Conservation (phyloP, 2,888 invertebrate species). For the Spatulosminthurus flaviceps region DNA sequence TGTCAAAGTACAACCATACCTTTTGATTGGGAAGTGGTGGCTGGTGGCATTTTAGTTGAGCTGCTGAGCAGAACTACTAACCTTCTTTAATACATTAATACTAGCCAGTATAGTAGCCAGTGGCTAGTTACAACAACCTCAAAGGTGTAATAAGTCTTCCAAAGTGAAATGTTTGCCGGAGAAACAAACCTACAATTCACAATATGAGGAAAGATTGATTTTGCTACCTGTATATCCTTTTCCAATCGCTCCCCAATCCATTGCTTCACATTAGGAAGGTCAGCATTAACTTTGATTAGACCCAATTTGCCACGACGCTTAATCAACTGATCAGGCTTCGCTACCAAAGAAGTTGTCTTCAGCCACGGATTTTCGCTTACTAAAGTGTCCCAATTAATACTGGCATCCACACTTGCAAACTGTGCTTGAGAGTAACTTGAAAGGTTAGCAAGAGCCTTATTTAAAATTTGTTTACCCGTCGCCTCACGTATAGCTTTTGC, state of each 20-base stretch:
- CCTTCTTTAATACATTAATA: no score
- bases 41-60: no score
- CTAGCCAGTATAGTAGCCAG: no score
- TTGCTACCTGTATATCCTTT: conserved; percentile 79
- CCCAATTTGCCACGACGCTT: conserved; percentile 98
- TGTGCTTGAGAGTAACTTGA: conserved; percentile 77
- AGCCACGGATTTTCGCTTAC: conserved; percentile 86
- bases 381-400: conserved; percentile 81
- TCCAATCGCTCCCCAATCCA: conserved; percentile 88
- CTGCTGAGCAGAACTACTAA: no score
- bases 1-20: no score
- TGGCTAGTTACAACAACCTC: no score
- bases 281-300: conserved; percentile 92
- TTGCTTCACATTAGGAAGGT: conserved; percentile 78
- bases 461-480: conserved; percentile 90
- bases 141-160: no score
- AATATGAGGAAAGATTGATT: neutral
- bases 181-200: neutral
- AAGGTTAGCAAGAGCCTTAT: conserved; percentile 77
- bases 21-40: no score
- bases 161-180: no score
- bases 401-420: conserved; percentile 81
- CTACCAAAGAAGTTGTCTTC: conserved; percentile 74
- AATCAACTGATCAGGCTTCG: conserved; percentile 99
- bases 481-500: conserved; percentile 97